Conservation (phyloP, 2,888 invertebrate genomes). For the Cyrtodaria siliqua region DNA sequence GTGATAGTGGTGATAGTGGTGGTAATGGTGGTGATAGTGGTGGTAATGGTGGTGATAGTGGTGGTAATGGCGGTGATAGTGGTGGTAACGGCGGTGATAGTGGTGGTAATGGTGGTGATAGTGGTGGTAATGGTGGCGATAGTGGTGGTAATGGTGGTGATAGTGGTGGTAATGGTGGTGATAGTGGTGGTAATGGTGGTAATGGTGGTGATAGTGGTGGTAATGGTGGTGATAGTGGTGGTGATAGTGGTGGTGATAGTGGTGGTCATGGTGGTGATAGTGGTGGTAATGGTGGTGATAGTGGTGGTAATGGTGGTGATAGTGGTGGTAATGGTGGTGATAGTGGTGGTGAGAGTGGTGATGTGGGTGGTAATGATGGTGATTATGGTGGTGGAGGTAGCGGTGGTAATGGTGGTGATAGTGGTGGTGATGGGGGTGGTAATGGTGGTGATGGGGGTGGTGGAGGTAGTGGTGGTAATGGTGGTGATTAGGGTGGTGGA, state of each 20-base stretch:
- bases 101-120: not conserved
- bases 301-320: not conserved
- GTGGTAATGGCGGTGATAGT: not conserved
- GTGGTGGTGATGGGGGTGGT: not conserved
- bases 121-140: not conserved
- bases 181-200: not conserved
- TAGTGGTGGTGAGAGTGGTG: not conserved
- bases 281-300: not conserved
- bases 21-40: not conserved
- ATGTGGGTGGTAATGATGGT: not conserved
- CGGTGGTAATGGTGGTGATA: not conserved
- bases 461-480: not conserved
- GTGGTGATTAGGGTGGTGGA: not conserved
- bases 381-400: not conserved
- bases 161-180: not conserved
- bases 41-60: not conserved
- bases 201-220: not conserved
- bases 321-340: no score
- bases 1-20: slow-evolving; percentile 5
- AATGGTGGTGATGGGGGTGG: not conserved
- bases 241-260: not conserved
- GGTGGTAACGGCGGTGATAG: not conserved
- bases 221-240: not conserved
- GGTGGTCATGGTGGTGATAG: not conserved
- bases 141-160: not conserved